Percentiles rank a stretch among this genome's conserved stretches.
Evolutionary conservation across 2,797 vertebrate species (phyloP).

Genomic region (Pangasius macronema): DNA sequence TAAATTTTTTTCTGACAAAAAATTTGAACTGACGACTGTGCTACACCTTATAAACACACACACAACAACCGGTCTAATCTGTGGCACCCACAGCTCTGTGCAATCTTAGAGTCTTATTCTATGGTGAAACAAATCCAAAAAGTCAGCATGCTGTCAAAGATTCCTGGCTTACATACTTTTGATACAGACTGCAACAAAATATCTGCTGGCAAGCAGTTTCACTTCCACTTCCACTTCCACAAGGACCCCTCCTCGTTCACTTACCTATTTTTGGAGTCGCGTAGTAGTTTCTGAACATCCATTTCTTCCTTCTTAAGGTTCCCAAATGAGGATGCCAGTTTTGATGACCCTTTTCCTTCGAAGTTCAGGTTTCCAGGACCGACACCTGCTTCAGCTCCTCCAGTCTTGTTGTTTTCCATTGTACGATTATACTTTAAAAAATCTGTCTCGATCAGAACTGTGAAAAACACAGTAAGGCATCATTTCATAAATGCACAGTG

Average conservation of each 20-base stretch:
- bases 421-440: conserved; percentile 86
- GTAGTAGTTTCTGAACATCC: conserved; percentile 83
- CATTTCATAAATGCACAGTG: background rate
- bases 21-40: background rate
- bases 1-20: background rate
- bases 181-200: background rate
- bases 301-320: conserved; percentile 87
- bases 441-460: conserved; percentile 82
- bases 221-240: conserved; percentile 39
- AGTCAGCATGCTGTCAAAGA: background rate
- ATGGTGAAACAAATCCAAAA: background rate
- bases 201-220: background rate
- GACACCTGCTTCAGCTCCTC: conserved; percentile 68
- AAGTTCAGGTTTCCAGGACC: conserved; percentile 68
- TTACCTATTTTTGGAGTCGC: conserved; percentile 78
- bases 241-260: conserved; percentile 6
- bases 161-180: background rate
- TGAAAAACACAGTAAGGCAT: conserved; percentile 52
- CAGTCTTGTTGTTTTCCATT: conserved; percentile 72
- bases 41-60: background rate
- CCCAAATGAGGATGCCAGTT: conserved; percentile 86
- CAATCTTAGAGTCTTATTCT: background rate
- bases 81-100: background rate
- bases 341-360: conserved; percentile 72
- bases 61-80: background rate